phyloP scores from a whole-genome alignment of 2,113 vertebrate species.

The Climacteris rufus region DNA sequence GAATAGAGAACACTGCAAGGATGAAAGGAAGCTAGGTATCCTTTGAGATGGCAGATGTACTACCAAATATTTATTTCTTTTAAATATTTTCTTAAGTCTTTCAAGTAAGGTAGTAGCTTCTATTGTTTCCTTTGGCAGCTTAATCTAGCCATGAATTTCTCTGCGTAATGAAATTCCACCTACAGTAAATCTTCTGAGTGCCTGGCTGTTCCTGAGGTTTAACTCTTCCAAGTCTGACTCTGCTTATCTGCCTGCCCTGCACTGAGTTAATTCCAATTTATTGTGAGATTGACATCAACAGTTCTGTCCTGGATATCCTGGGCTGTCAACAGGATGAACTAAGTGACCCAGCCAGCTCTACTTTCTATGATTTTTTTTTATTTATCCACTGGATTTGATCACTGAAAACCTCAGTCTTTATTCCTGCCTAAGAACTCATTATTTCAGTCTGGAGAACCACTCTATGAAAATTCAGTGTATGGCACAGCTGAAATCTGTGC shows the following conservation, averaged over 20 bases:
- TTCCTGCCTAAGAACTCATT: not conserved
- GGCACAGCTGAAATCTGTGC: not conserved
- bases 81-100: constrained; percentile 45
- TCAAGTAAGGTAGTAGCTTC: constrained; percentile 17
- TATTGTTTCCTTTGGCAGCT: constrained; percentile 56
- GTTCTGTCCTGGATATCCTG: not conserved
- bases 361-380: not conserved
- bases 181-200: constrained; percentile 31
- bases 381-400: not conserved
- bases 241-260: not conserved
- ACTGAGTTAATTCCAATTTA: not conserved
- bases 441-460: not conserved
- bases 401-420: not conserved
- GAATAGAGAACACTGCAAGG: not conserved
- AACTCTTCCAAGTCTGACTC: not conserved
- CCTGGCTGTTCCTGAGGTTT: not conserved
- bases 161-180: constrained; percentile 51
- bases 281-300: not conserved
- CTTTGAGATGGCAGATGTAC: constrained; percentile 31
- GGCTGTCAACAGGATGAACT: not conserved
- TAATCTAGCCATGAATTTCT: constrained; percentile 35
- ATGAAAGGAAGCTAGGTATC: constrained; percentile 2
- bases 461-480: not conserved
- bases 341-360: not conserved
- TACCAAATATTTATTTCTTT: constrained; percentile 45